Evolutionary conservation across 2,113 vertebrate genomes (phyloP).

Genomic region (Lycaon pictus): DNA sequence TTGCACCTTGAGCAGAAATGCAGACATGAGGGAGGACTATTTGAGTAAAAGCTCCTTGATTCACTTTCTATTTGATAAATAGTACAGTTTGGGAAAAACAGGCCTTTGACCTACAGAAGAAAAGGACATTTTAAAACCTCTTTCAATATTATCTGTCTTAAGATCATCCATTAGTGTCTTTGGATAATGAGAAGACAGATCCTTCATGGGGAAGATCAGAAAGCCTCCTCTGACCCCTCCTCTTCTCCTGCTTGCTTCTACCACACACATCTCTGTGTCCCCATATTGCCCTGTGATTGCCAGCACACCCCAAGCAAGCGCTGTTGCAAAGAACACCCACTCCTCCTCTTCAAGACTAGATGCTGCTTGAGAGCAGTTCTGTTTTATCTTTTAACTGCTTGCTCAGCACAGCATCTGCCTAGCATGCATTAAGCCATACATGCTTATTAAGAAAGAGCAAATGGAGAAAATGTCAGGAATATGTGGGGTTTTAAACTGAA

Average conservation of each 20-base stretch:
- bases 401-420: background rate
- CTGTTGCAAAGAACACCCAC: background rate
- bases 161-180: background rate
- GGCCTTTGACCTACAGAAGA: background rate
- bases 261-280: background rate
- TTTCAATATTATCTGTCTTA: background rate
- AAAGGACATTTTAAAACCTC: background rate
- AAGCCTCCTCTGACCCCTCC: too few species aligned
- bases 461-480: background rate
- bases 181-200: background rate
- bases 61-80: background rate
- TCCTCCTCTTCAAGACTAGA: background rate
- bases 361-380: background rate
- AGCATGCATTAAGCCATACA: background rate
- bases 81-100: background rate
- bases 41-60: background rate
- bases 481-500: background rate
- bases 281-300: fast-evolving
- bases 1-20: background rate
- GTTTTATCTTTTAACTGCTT: background rate
- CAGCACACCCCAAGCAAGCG: background rate
- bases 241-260: too few species aligned
- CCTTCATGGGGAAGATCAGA: background rate
- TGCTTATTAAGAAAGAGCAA: background rate
- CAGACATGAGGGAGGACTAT: too few species aligned